Evolutionary conservation across 2,888 invertebrate genomes (phyloP).

Genomic region (Euzophera pinguis): DNA sequence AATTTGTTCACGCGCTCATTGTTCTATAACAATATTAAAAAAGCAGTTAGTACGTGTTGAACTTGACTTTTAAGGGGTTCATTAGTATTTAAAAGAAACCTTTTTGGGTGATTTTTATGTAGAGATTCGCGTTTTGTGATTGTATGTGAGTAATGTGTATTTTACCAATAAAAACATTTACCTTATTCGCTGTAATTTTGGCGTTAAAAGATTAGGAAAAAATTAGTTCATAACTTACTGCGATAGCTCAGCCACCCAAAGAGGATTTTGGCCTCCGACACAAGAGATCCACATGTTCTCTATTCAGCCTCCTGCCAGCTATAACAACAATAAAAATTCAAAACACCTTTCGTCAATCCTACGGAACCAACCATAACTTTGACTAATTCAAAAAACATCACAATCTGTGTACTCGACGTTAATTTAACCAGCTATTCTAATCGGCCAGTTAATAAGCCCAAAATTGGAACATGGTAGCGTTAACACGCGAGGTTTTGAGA

Average conservation of each 20-base stretch:
- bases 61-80: conserved; percentile 7
- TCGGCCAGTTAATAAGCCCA: conserved; percentile 39
- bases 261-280: too few relatives aligned
- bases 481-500: conserved; percentile 61
- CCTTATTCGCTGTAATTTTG: too few relatives aligned
- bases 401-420: conserved; percentile 11
- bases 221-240: too few relatives aligned
- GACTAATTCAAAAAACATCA: conserved; percentile 22
- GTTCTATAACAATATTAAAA: conserved; percentile 42
- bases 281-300: too few relatives aligned
- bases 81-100: too few relatives aligned
- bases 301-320: too few relatives aligned
- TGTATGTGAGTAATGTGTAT: too few relatives aligned
- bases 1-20: conserved; percentile 58
- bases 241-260: too few relatives aligned
- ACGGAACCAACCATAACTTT: conserved; percentile 9
- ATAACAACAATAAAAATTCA: not conserved
- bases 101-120: not conserved
- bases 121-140: too few relatives aligned
- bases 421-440: conserved; percentile 20
- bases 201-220: too few relatives aligned
- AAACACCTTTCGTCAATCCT: not conserved
- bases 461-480: conserved; percentile 57
- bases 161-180: too few relatives aligned
- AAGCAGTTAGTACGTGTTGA: conserved; percentile 7